A percentile compares a stretch with the other conserved stretches of the same genome.
phyloP scores from a whole-genome alignment of 2,888 invertebrate genomes.

The Rapana venosa region DNA sequence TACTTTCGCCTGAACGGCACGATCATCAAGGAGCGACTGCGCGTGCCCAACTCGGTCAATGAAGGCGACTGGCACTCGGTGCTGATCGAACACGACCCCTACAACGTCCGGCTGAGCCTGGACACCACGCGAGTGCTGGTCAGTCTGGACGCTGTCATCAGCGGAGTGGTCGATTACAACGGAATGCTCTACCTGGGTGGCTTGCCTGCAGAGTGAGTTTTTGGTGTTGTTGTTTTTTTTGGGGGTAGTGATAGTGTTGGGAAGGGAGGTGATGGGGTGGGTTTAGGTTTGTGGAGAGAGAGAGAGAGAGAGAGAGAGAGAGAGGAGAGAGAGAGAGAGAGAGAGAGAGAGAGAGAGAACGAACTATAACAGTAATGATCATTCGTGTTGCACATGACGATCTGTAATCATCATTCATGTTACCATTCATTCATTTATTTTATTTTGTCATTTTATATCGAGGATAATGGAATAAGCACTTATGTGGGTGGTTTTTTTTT shows the following conservation, averaged over 20 bases:
- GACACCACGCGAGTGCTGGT: constrained; percentile 51
- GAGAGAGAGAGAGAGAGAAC: too few relatives aligned
- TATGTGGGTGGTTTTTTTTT: too few relatives aligned
- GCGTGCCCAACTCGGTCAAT: constrained; percentile 89
- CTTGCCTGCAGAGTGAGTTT: constrained; percentile 49
- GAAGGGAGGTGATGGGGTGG: too few relatives aligned
- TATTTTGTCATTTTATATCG: too few relatives aligned
- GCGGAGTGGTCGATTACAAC: constrained; percentile 55
- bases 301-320: too few relatives aligned
- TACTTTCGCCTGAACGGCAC: constrained; percentile 58
- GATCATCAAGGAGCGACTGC: constrained; percentile 85
- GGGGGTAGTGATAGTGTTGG: background rate
- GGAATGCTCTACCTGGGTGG: constrained; percentile 64
- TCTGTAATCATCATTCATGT: too few relatives aligned
- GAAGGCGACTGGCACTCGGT: constrained; percentile 97
- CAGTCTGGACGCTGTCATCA: constrained; percentile 44
- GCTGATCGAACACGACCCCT: constrained; percentile 95
- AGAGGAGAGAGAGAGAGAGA: too few relatives aligned
- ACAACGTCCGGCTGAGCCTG: constrained; percentile 80
- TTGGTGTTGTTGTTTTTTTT: background rate
- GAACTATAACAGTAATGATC: too few relatives aligned
- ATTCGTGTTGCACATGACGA: too few relatives aligned
- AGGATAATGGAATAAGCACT: too few relatives aligned
- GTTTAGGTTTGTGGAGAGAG: too few relatives aligned
- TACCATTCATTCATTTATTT: too few relatives aligned